A percentile compares a stretch with the other conserved stretches of the same genome.
These are phyloP conservation scores for Epinephelus awoara DNA, from an alignment of 2,797 vertebrate species.

Conservation along the genomic window DNA sequence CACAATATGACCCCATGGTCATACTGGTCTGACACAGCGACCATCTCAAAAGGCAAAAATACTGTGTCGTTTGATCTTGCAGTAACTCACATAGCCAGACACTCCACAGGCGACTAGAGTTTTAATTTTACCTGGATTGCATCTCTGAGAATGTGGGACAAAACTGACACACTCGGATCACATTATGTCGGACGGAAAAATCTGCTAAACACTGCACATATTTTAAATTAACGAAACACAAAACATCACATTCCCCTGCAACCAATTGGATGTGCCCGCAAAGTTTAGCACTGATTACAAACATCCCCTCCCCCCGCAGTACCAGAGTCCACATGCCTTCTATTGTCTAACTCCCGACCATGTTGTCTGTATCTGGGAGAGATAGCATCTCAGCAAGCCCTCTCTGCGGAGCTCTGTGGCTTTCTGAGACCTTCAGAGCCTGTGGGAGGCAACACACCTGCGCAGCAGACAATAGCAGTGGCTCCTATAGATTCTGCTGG, in stretches of 20 bases:
- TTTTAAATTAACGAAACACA: slow-evolving; percentile 48
- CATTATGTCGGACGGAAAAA: slow-evolving; percentile 46
- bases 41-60: not conserved
- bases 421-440: slow-evolving; percentile 63
- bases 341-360: slow-evolving; percentile 66
- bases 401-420: slow-evolving; percentile 49
- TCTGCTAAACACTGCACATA: slow-evolving; percentile 41
- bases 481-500: slow-evolving; percentile 67
- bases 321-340: slow-evolving; percentile 66
- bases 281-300: slow-evolving; percentile 62
- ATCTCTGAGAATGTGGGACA: slow-evolving; percentile 45
- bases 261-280: slow-evolving; percentile 46
- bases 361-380: slow-evolving; percentile 67
- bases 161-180: slow-evolving; percentile 48
- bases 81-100: not conserved
- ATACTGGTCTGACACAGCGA: not conserved
- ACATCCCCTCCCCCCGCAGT: slow-evolving; percentile 22
- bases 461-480: slow-evolving; percentile 74
- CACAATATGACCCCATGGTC: not conserved
- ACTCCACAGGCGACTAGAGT: slow-evolving; percentile 6
- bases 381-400: slow-evolving; percentile 81
- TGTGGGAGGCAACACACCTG: slow-evolving; percentile 83
- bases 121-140: slow-evolving; percentile 45
- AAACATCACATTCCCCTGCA: slow-evolving; percentile 41
- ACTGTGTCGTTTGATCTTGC: not conserved